These are phyloP conservation scores for Miichthys miiuy DNA, from an alignment of 2,797 vertebrate species.

Conservation along the genomic window DNA sequence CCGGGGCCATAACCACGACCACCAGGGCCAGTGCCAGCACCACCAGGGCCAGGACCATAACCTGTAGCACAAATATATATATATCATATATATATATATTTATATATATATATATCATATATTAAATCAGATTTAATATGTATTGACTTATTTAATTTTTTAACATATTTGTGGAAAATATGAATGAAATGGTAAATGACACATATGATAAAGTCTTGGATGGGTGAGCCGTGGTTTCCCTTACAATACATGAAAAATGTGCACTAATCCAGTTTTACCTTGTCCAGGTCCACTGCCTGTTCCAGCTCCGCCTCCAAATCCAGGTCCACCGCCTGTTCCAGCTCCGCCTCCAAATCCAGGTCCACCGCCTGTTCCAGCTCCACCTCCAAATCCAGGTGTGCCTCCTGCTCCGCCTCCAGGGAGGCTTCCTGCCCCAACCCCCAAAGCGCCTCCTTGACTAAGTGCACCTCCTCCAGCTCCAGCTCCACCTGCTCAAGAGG, in stretches of 20 bases:
- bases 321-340: slow-evolving; percentile 38
- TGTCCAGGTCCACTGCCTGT: slow-evolving; percentile 47
- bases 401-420: slow-evolving; percentile 54
- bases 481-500: slow-evolving; percentile 54
- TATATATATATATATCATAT: too few relatives aligned
- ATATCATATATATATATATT: too few relatives aligned
- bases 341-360: slow-evolving; percentile 52
- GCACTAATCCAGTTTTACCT: slow-evolving; percentile 27
- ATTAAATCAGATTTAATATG: not conserved
- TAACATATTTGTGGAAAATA: slow-evolving; percentile 5
- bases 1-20: not conserved
- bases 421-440: slow-evolving; percentile 54
- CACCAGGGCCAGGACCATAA: not conserved
- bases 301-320: slow-evolving; percentile 57
- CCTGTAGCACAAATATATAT: too few relatives aligned
- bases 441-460: slow-evolving; percentile 69
- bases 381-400: slow-evolving; percentile 53
- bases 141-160: not conserved
- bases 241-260: not conserved
- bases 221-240: not conserved
- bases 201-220: not conserved
- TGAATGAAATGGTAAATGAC: not conserved
- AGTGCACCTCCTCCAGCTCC: slow-evolving; percentile 64
- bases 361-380: slow-evolving; percentile 50
- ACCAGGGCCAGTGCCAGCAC: slow-evolving; percentile 17